Base-by-base conservation (phyloP, 2,797 vertebrate species). In the Cynopterus sphinx region DNA sequence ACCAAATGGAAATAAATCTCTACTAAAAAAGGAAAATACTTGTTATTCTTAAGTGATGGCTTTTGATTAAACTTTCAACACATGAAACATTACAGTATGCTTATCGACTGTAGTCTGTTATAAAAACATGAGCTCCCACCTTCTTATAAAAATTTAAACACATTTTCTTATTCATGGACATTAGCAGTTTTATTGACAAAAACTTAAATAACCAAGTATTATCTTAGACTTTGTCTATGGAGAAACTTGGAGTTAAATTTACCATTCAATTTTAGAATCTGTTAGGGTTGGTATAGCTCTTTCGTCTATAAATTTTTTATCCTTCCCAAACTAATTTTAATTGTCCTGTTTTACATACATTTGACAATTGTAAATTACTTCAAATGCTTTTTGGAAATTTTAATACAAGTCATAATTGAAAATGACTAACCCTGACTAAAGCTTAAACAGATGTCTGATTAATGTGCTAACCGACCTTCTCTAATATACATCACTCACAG, bases 401-500 rank as follows among this genome's bases (percentile, higher is more conserved):
- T 90, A 87, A 41, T 74, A 85, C 57, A 93, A 85, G 82, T 94
- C 87, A 55, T 95, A 87, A 90, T 70, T 95, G 70, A 88, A 97
- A 95, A 96, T 94, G 70, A 93, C 43, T 93, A 96, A 78, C n/a
- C 28, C 24, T 95, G 75, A 94, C 79, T 79, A 90, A 93, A 89
- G 70, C 31, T 87, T 55, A 93, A 91, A 83, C 61, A 96, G 81
- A 96, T 90, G 77, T 71, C 61, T 93, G 43, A 93, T 46, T 90
- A 94, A 90, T 51, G 28, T 93, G 70, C 73, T 90, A 90, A 92
- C 39, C 43, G 87, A n/a, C 16, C 26, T 70, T 95, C 81, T 84
- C 49, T 41, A 90, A 61, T 74, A 75, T 28, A 83, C 31, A 93
- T 75, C 77, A 91, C 39, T 83, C 41, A 53, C 33, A 68, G 77